Conservation (phyloP, 2,888 invertebrate species). For the Polymixis lichenea region DNA sequence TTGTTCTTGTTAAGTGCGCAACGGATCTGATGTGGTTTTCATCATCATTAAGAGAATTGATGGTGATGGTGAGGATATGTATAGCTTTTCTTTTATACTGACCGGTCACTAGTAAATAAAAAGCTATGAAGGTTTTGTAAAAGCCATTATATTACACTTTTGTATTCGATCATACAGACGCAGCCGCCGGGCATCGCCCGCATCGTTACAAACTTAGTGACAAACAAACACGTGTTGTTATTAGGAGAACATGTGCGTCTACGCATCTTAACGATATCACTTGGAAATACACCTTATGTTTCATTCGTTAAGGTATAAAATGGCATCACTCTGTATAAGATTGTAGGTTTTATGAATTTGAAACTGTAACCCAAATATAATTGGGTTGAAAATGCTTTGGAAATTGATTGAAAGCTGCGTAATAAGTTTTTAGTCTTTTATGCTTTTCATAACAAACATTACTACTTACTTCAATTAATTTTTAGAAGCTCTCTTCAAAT, state of each 20-base stretch:
- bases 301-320: rapidly evolving
- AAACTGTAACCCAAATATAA: neutral
- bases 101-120: neutral
- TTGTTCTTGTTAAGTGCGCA: no score
- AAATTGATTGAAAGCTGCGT: slow-evolving; percentile 4
- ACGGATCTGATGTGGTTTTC: no score
- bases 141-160: slow-evolving; percentile 7
- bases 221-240: slow-evolving; percentile 67
- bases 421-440: slow-evolving; percentile 46
- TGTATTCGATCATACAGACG: slow-evolving; percentile 51
- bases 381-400: slow-evolving; percentile 27
- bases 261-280: slow-evolving; percentile 36
- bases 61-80: no score
- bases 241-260: slow-evolving; percentile 65
- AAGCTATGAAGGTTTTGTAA: neutral
- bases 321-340: neutral
- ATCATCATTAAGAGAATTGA: no score
- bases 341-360: slow-evolving; percentile 6
- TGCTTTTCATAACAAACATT: slow-evolving; percentile 46
- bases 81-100: no score
- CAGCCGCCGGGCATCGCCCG: slow-evolving; percentile 63
- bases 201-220: slow-evolving; percentile 70
- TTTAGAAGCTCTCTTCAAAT: neutral
- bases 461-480: slow-evolving; percentile 15
- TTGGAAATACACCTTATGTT: slow-evolving; percentile 8